Evolutionary conservation across 1,140 invertebrate genomes (phyloP).

Genomic region (Drosophila sproati): DNA sequence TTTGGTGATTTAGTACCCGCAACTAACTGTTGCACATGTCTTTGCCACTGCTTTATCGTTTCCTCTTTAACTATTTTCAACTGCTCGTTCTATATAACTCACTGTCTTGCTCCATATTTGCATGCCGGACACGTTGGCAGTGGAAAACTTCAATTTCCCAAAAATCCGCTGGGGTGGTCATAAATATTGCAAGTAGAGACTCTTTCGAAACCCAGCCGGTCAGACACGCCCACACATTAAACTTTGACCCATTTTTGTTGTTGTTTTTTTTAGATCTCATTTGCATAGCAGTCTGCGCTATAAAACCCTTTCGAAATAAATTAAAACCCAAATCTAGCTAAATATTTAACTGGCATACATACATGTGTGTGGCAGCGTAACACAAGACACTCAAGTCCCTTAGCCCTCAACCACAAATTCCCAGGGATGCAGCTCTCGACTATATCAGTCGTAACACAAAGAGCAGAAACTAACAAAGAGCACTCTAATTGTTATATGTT

Average conservation of each 20-base stretch:
- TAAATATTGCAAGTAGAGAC: constrained; percentile 53
- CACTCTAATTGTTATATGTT: constrained; percentile 79
- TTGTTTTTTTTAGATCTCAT: constrained; percentile 44
- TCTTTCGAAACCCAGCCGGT: constrained; percentile 8
- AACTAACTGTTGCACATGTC: constrained; percentile 14
- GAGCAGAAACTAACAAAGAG: constrained; percentile 12
- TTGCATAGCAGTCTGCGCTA: constrained; percentile 56
- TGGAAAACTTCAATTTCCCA: constrained; percentile 31
- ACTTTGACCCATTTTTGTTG: constrained; percentile 63
- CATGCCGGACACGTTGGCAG: constrained; percentile 34
- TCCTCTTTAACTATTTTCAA: no score
- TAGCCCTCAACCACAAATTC: background rate
- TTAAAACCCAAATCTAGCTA: constrained; percentile 71
- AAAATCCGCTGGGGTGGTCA: constrained; percentile 26
- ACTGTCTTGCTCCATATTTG: background rate
- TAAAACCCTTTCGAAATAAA: constrained; percentile 68
- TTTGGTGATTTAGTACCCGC: background rate
- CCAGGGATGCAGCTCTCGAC: constrained; percentile 3
- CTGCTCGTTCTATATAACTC: background rate
- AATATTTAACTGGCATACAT: constrained; percentile 67
- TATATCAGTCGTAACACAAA: background rate
- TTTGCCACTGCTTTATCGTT: background rate
- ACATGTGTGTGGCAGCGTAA: constrained; percentile 2
- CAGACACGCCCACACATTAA: constrained; percentile 60
- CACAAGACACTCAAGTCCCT: background rate